These are phyloP conservation scores for Drosophila nigrodunni DNA, from an alignment of 1,140 invertebrate genomes.

Conservation along the genomic window DNA sequence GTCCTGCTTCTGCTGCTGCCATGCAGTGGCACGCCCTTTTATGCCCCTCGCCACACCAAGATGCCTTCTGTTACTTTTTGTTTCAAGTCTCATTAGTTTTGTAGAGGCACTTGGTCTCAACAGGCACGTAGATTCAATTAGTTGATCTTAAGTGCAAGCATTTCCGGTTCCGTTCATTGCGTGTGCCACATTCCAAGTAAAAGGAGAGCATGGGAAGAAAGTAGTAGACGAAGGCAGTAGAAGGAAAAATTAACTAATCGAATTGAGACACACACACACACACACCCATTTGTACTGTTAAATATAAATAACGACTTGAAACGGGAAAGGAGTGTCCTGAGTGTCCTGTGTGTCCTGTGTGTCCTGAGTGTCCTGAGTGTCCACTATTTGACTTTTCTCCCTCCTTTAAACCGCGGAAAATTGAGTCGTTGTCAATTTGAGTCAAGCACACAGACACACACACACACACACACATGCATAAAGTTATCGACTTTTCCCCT, in stretches of 20 bases:
- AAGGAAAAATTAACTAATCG: constrained; percentile 48
- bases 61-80: not conserved
- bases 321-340: constrained; percentile 31
- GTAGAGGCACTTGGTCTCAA: constrained; percentile 28
- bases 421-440: constrained; percentile 54
- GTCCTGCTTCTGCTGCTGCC: constrained; percentile 48
- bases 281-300: constrained; percentile 1
- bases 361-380: no score
- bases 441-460: constrained; percentile 3
- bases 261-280: constrained; percentile 34
- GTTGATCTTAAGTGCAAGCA: constrained; percentile 45
- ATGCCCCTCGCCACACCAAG: not conserved
- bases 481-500: constrained; percentile 47
- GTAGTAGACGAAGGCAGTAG: not conserved
- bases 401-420: constrained; percentile 21
- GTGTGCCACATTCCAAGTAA: constrained; percentile 14
- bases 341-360: no score
- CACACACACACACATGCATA: constrained; percentile 10
- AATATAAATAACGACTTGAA: constrained; percentile 50
- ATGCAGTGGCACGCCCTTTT: constrained; percentile 15
- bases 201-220: not conserved
- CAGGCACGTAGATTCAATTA: constrained; percentile 53
- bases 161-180: constrained; percentile 44
- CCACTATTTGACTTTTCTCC: constrained; percentile 2
- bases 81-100: constrained; percentile 12